phyloP scores from a whole-genome alignment of 2,113 vertebrate species.

The Thunnus thynnus region DNA sequence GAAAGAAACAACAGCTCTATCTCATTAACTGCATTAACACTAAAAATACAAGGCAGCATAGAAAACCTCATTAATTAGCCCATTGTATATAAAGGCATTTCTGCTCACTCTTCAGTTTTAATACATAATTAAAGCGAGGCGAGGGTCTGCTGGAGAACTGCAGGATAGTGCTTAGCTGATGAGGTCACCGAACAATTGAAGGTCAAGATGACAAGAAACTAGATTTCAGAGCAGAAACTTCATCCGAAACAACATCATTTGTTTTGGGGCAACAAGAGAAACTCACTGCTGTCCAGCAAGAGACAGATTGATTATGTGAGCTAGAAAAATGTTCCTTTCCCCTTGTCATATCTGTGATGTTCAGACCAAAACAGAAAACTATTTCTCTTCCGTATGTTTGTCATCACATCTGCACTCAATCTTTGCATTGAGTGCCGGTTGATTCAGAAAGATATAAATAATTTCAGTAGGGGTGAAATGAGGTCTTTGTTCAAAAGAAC shows the following conservation, averaged over 20 bases:
- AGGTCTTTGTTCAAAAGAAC: conserved; percentile 17
- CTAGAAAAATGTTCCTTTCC: neutral
- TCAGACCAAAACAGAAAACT: neutral
- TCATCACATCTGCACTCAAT: conserved; percentile 2
- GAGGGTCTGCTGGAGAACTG: neutral
- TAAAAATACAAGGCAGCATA: conserved; percentile 29
- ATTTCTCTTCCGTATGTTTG: conserved; percentile 22
- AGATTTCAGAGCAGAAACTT: conserved; percentile 7
- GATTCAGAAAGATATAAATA: conserved; percentile 37
- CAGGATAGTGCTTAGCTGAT: neutral
- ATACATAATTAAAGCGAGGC: conserved; percentile 48
- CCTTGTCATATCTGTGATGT: conserved; percentile 19
- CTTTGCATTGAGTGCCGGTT: neutral
- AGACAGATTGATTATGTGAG: conserved; percentile 11
- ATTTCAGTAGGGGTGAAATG: conserved; percentile 1
- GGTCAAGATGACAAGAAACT: conserved; percentile 21
- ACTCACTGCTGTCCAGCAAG: neutral
- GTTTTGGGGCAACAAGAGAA: conserved; percentile 3
- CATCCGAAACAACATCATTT: neutral
- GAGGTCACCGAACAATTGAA: conserved; percentile 12
- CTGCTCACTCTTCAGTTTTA: conserved; percentile 38
- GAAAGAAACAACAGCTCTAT: conserved; percentile 23
- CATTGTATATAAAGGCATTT: conserved; percentile 40
- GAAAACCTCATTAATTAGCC: conserved; percentile 60
- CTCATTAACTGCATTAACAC: conserved; percentile 58